phyloP scores from a whole-genome alignment of 53 echinoderm and acorn worm genomes.

The Temnopleurus reevesii region DNA sequence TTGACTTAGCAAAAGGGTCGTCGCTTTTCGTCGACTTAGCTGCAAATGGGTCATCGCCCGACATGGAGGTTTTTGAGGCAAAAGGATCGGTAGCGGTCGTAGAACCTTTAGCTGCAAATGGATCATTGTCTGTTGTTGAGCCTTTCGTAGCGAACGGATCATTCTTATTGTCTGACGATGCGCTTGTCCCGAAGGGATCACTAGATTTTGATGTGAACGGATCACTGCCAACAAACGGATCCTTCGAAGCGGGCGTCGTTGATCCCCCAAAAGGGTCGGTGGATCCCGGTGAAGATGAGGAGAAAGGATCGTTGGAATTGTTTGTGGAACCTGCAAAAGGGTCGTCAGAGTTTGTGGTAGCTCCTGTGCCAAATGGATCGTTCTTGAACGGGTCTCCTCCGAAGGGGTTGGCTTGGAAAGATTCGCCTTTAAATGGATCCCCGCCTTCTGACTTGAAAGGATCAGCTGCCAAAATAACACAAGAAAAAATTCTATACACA shows the following conservation, averaged over 20 bases:
- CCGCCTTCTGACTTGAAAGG: conserved; percentile 58
- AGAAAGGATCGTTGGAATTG: conserved; percentile 44
- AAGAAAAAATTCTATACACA: neutral
- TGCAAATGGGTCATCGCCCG: conserved; percentile 63
- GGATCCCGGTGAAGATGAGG: conserved; percentile 9
- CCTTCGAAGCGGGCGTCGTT: conserved; percentile 45
- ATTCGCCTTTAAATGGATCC: conserved; percentile 83
- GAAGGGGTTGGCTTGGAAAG: conserved; percentile 91
- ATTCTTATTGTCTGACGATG: conserved; percentile 51
- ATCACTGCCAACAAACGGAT: conserved; percentile 62
- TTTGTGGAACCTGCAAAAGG: conserved; percentile 60
- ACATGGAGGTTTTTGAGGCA: conserved; percentile 14
- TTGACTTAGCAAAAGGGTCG: conserved; percentile 22
- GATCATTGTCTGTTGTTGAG: conserved; percentile 56
- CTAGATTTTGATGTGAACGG: conserved; percentile 55
- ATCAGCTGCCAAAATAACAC: conserved; percentile 44
- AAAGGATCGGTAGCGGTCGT: neutral
- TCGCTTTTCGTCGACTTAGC: conserved; percentile 3
- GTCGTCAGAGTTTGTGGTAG: conserved; percentile 55
- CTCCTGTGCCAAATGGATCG: conserved; percentile 63
- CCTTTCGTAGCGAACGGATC: conserved; percentile 70
- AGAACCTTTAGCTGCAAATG: conserved; percentile 60
- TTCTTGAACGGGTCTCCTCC: conserved; percentile 86
- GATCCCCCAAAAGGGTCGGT: conserved; percentile 67
- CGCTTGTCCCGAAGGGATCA: conserved; percentile 74